Percentiles rank a stretch among this genome's conserved stretches.
Evolutionary conservation across 30 jellyfish, hydroid and myxozoan genomes (phyloP).

Genomic region (Haliclystus octoradiatus): DNA sequence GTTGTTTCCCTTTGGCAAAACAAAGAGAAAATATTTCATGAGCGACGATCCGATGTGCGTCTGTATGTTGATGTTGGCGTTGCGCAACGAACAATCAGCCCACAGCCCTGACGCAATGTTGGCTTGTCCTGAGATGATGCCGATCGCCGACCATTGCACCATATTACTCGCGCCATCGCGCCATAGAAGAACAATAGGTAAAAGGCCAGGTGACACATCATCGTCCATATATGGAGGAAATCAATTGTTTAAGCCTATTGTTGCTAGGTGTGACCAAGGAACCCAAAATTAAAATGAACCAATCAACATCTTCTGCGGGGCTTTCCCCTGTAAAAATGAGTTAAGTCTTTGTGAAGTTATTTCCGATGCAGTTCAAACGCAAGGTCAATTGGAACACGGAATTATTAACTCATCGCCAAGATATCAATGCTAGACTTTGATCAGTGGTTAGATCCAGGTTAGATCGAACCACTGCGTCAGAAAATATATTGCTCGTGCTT

Average conservation of each 20-base stretch:
- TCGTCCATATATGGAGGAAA: conserved; percentile 66
- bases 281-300: neutral
- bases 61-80: no score
- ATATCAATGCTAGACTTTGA: neutral
- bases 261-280: neutral
- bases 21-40: no score
- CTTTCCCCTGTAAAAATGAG: neutral
- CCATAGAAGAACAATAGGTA: conserved; percentile 25
- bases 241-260: conserved; percentile 6
- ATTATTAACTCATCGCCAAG: neutral
- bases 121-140: conserved; percentile 1
- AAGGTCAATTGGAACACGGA: neutral
- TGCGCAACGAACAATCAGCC: neutral
- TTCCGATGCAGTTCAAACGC: neutral
- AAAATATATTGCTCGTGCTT: no score
- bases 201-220: conserved; percentile 73
- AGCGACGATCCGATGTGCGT: no score
- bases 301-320: neutral
- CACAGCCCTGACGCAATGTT: neutral
- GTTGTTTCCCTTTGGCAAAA: no score
- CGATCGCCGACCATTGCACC: conserved; percentile 39
- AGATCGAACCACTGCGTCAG: no score
- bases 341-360: neutral
- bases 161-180: conserved; percentile 54
- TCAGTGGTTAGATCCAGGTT: no score